Base-by-base conservation (phyloP, 2,113 vertebrate species). In the Rhegmatorhina hoffmannsi region DNA sequence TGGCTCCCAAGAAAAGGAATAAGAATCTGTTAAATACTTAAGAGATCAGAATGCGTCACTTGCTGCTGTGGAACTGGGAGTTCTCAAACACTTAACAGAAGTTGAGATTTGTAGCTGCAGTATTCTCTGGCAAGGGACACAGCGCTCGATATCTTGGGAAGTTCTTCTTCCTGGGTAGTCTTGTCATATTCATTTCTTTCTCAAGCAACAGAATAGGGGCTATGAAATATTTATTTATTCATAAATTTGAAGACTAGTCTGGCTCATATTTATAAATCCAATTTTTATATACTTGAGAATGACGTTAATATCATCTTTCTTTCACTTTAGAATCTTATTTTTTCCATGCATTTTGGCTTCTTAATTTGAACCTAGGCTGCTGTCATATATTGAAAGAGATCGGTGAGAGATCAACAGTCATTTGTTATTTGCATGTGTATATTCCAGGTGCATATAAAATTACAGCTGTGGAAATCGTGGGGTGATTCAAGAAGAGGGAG, bases 151-250 rank as follows among this genome's bases (percentile, higher is more conserved):
- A 82, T 44, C 56, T 60, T 56, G 33, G 24, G 28, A 79, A 28
- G 28, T 78, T 85, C 13, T 69, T 85, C 86, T 77, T 88, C 55
- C 40, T 89, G 24, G 17, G 21, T 66, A 73, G 17, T 76, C 25
- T 53, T 89, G 21, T 70, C 46, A 17, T 46, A 49, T 88, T 83
- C 52, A 31, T 86, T 83, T 77, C n/a, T 75, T 85, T 83, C 43
- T 72, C n/a, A 75, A 52, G 68, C 23, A 83, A 55, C 21, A 60
- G 40, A 76, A 40, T 28, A 67, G 19, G 18, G 20, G 15, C n/a
- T 81, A 70, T 58, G 34, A 82, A 88, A 83, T 91, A 59, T 17
- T 67, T 92, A 85, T 79, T 77, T 91, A 56, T 90, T 85, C 34
- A 72, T 79, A 52, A 82, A 83, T 63, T 55, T 75, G 40, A 68